A percentile compares a stretch with the other conserved stretches of the same genome.
Evolutionary conservation across 2,888 invertebrate species (phyloP).

Genomic region (Lissocephala sabroskyi): DNA sequence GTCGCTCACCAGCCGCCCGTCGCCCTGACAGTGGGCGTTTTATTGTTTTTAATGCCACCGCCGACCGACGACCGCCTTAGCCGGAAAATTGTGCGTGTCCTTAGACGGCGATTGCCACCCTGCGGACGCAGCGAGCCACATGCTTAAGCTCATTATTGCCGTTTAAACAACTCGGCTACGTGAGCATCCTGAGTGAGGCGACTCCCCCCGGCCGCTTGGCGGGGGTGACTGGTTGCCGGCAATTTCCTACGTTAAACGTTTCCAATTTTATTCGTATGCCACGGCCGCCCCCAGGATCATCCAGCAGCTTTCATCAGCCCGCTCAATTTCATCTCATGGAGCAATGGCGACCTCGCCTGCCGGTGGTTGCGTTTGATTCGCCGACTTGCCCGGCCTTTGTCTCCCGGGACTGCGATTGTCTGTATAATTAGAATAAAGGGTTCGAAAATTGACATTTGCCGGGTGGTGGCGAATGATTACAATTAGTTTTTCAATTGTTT

Average conservation of each 20-base stretch:
- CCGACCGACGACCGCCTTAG: too few relatives aligned
- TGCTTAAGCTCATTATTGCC: slow-evolving; percentile 67
- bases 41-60: slow-evolving; percentile 22
- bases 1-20: slow-evolving; percentile 10
- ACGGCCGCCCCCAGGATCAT: too few relatives aligned
- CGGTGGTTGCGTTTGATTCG: slow-evolving; percentile 18
- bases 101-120: slow-evolving; percentile 34
- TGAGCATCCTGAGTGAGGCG: slow-evolving; percentile 25
- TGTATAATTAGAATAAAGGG: slow-evolving; percentile 62
- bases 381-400: slow-evolving; percentile 16
- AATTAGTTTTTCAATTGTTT: slow-evolving; percentile 12
- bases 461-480: slow-evolving; percentile 30
- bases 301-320: too few relatives aligned
- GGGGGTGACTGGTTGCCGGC: slow-evolving; percentile 37
- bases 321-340: not conserved
- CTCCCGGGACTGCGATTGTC: slow-evolving; percentile 61
- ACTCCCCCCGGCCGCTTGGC: slow-evolving; percentile 13
- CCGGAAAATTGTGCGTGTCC: slow-evolving; percentile 23
- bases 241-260: slow-evolving; percentile 50
- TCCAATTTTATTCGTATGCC: slow-evolving; percentile 47
- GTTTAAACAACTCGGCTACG: slow-evolving; percentile 60
- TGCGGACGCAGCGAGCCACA: slow-evolving; percentile 36
- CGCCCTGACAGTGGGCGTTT: slow-evolving; percentile 30
- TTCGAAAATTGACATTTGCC: slow-evolving; percentile 24
- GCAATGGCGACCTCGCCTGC: not conserved